Percentiles rank a stretch among this genome's conserved stretches.
Conservation (phyloP, 2,797 vertebrate species). For the Oreochromis grahami region DNA sequence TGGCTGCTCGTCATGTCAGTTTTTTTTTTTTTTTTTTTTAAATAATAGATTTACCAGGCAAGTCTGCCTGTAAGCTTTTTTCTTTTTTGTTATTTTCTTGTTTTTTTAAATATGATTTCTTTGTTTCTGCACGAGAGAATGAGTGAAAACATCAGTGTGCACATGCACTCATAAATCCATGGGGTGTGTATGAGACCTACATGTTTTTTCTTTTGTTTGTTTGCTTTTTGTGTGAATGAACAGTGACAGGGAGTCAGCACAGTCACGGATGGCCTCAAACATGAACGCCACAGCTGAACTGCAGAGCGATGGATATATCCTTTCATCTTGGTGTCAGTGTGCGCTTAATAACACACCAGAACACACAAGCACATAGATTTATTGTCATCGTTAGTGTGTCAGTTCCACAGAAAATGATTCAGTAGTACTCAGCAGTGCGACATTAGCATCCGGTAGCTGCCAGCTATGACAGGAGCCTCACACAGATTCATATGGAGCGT, state of each 20-base stretch:
- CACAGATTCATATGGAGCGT: background rate
- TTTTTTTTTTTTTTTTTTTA: background rate
- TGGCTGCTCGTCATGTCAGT: conserved; percentile 20
- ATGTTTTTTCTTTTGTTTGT: background rate
- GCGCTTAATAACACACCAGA: background rate
- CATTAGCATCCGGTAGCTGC: background rate
- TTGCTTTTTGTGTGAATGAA: background rate
- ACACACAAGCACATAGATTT: background rate
- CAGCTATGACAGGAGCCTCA: background rate
- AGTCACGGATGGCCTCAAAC: background rate
- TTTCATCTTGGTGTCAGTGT: background rate
- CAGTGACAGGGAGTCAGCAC: background rate
- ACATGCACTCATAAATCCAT: background rate
- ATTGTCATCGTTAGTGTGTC: background rate
- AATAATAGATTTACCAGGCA: conserved; percentile 42
- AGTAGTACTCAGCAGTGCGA: background rate
- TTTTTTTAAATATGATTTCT: background rate
- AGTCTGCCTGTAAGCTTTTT: background rate
- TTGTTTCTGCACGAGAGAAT: background rate
- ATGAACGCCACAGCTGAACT: background rate
- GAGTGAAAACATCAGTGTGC: background rate
- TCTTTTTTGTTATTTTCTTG: background rate
- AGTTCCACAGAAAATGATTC: background rate
- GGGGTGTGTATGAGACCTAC: background rate
- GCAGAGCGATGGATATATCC: background rate